Conservation (phyloP, 2,888 invertebrate genomes). For the Lordiphosa andalusiaca region DNA sequence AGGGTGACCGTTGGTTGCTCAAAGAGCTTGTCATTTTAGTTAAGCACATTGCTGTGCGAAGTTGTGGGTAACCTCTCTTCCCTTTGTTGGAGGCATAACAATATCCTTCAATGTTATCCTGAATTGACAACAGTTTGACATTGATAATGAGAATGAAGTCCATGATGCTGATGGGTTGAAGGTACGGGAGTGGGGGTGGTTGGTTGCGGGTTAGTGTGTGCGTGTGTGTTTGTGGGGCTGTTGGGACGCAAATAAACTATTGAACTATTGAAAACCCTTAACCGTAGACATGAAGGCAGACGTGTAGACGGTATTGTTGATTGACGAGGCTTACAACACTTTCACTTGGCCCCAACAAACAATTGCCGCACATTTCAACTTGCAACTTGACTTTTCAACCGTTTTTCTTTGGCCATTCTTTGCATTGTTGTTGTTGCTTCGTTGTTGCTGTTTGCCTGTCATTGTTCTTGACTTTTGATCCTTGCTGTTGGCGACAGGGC, state of each 20-base stretch:
- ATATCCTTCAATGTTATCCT: slow-evolving; percentile 71
- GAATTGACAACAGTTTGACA: slow-evolving; percentile 72
- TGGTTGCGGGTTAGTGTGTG: too few species aligned
- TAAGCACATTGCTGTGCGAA: too few species aligned
- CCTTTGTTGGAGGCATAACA: slow-evolving; percentile 64
- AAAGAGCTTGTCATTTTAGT: too few species aligned
- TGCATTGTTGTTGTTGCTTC: slow-evolving; percentile 11
- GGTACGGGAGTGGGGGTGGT: neutral
- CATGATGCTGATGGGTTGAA: neutral
- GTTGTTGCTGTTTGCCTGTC: slow-evolving; percentile 45
- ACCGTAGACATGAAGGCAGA: slow-evolving; percentile 9
- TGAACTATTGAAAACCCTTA: slow-evolving; percentile 31
- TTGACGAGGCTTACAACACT: slow-evolving; percentile 57
- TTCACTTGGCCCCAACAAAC: slow-evolving; percentile 49
- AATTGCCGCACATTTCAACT: slow-evolving; percentile 68
- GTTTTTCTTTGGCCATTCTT: slow-evolving; percentile 33
- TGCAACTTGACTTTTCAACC: slow-evolving; percentile 68
- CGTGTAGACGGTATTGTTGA: slow-evolving; percentile 28
- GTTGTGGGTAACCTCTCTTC: neutral
- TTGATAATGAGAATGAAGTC: slow-evolving; percentile 55
- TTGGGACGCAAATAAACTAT: slow-evolving; percentile 48
- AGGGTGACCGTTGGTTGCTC: too few species aligned
- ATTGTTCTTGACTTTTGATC: slow-evolving; percentile 72
- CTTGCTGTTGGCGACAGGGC: slow-evolving; percentile 54
- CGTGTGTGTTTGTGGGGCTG: slow-evolving; percentile 14